phyloP scores from a whole-genome alignment of 2,113 vertebrate genomes.

The Saimiri boliviensis region DNA sequence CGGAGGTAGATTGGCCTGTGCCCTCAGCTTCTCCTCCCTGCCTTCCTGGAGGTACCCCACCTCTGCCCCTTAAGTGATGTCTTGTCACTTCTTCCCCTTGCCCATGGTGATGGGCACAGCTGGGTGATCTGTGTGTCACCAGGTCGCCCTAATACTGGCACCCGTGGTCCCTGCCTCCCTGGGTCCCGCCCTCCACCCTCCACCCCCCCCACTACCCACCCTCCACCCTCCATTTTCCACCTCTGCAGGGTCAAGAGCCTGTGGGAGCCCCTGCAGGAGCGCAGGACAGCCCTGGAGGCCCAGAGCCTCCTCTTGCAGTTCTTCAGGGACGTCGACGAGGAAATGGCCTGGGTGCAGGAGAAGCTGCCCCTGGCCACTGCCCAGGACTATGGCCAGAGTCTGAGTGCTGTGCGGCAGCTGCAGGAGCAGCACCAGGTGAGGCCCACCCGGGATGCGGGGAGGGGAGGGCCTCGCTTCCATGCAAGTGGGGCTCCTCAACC shows the following conservation, averaged over 20 bases:
- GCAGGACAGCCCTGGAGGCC: conserved; percentile 86
- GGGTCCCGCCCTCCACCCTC: neutral
- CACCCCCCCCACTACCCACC: neutral
- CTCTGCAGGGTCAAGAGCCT: conserved; percentile 87
- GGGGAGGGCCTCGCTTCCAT: too few relatives aligned
- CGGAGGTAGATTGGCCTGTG: conserved; percentile 83
- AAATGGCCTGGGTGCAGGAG: conserved; percentile 89
- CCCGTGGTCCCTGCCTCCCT: neutral
- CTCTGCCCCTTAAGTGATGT: neutral
- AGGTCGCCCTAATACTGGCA: rapidly evolving
- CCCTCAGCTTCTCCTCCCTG: neutral
- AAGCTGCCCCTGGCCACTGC: conserved; percentile 82
- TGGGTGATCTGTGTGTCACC: neutral
- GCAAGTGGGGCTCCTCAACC: too few relatives aligned
- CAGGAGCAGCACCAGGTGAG: conserved; percentile 91
- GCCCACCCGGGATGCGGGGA: rapidly evolving
- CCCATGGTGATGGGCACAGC: neutral
- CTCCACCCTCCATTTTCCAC: neutral
- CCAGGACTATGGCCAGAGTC: conserved; percentile 86
- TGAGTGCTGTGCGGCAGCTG: conserved; percentile 83
- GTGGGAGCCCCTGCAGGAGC: conserved; percentile 84
- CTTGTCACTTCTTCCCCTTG: neutral
- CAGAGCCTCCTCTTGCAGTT: conserved; percentile 89
- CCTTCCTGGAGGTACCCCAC: neutral
- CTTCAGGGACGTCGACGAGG: conserved; percentile 89